These are phyloP conservation scores for Harpalus rufipes DNA, from an alignment of 2,888 invertebrate genomes.

Conservation along the genomic window DNA sequence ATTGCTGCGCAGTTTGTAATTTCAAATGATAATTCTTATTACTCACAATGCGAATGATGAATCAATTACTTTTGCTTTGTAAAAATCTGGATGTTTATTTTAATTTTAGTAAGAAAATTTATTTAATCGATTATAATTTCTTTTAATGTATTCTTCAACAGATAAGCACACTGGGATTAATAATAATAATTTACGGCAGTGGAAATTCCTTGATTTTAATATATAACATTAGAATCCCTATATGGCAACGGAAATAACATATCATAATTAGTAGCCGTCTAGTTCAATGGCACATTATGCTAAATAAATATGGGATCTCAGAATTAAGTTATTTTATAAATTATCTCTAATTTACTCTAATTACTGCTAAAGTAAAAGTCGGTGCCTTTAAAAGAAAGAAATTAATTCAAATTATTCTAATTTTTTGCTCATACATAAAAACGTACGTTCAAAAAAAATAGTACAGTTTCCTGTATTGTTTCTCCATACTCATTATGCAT, in stretches of 20 bases:
- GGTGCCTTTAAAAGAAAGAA: constrained; percentile 4
- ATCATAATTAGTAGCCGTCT: background rate
- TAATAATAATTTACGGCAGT: background rate
- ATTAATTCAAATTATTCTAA: constrained; percentile 34
- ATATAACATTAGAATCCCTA: background rate
- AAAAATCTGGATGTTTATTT: no score
- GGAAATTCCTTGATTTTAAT: background rate
- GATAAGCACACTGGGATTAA: background rate
- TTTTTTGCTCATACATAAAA: constrained; percentile 26
- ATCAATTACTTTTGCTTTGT: no score
- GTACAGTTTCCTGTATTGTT: constrained; percentile 20
- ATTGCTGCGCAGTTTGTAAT: no score
- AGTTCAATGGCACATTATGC: background rate
- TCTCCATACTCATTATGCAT: constrained; percentile 8
- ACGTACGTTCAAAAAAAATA: constrained; percentile 18
- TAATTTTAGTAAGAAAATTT: background rate
- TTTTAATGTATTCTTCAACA: background rate
- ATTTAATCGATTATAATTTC: background rate
- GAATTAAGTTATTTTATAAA: constrained; percentile 25
- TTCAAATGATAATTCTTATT: no score
- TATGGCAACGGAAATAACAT: background rate
- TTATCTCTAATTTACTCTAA: constrained; percentile 42
- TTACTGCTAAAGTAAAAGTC: constrained; percentile 25
- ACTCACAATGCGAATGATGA: no score
- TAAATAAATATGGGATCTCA: background rate